Conservation (phyloP, 2,113 vertebrate genomes). For the Cepphus grylle region DNA sequence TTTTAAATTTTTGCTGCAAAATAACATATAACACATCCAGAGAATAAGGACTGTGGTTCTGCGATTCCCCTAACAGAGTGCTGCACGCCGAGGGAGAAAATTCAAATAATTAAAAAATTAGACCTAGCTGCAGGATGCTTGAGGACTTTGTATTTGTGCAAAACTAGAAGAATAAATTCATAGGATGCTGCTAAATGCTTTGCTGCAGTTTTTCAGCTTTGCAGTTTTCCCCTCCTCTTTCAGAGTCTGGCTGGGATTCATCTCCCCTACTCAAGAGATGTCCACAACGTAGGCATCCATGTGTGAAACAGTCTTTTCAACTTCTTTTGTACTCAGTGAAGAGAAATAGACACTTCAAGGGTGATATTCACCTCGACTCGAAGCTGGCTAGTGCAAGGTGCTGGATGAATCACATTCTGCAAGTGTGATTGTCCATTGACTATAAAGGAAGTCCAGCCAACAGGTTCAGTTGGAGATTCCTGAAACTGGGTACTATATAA, state of each 20-base stretch:
- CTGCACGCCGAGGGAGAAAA: not conserved
- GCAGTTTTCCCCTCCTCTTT: not conserved
- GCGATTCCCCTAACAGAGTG: not conserved
- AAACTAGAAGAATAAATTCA: not conserved
- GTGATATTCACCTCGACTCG: not conserved
- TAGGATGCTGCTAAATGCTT: not conserved
- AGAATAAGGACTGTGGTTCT: not conserved
- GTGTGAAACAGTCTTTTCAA: not conserved
- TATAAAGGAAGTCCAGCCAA: not conserved
- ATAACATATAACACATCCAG: not conserved
- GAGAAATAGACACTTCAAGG: not conserved
- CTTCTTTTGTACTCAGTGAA: not conserved
- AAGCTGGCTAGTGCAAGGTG: not conserved
- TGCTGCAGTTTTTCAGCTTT: not conserved
- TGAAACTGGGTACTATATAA: not conserved
- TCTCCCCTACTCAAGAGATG: not conserved
- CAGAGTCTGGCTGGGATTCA: not conserved
- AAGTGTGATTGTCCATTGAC: not conserved
- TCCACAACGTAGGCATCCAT: not conserved
- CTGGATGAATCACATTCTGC: not conserved
- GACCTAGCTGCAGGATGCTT: not conserved
- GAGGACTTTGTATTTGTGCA: not conserved
- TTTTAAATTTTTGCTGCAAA: not conserved
- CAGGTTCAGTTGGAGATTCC: not conserved
- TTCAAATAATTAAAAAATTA: constrained; percentile 21